Evolutionary conservation across 2,888 invertebrate species (phyloP), one percentile per base, ranked within the genome.

Genomic region (Spatulosminthurus flaviceps): DNA sequence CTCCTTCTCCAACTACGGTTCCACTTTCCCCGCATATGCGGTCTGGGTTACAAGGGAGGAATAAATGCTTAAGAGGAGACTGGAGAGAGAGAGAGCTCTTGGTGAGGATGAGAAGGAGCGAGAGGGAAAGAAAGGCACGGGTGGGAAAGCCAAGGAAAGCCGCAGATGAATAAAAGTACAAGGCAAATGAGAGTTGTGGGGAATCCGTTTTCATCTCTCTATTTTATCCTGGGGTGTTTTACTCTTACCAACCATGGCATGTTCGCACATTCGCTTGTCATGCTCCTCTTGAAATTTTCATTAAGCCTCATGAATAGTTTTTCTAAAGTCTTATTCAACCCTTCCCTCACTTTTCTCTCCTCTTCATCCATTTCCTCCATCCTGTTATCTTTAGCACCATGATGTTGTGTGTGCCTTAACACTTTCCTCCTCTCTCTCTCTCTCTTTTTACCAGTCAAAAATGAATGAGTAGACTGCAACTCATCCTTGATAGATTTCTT

Each of bases 281-380:
- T 81, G 81, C 79, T 80, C 80, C 79, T 81, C 81, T 82, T 82
- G 81, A 81, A 82, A 82, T 82, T 82, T 82, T 82, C 82, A 82
- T 82, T 82, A 82, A 82, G 80, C 29, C 77, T 81, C 80, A 79
- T 80, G 81, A 81, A 81, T 81, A 79, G 74, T 80, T 81, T 80
- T 79, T 78, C 66, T 28, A 51, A 51, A 51, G 51, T 19, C 51
- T 51, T 16, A 51, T 51, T 51, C 51, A 28, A 28, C 73, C 72
- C 78, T 78, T 75, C 64, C 76, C 79, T 77, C 28, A 7, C 34
- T 69, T 42, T 34, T 16, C 29, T 70, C 70, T 72, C 70, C 61
- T 67, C 70, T 60, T 26, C 11, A 11, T 67, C 41, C 26, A n/a
- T n/a, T n/a, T 13, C 72, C 11, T 34, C 60, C 26, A 61, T 72